Conservation (phyloP, 64 coral and sea anemone genomes). For the Stichodactyla mertensii region DNA sequence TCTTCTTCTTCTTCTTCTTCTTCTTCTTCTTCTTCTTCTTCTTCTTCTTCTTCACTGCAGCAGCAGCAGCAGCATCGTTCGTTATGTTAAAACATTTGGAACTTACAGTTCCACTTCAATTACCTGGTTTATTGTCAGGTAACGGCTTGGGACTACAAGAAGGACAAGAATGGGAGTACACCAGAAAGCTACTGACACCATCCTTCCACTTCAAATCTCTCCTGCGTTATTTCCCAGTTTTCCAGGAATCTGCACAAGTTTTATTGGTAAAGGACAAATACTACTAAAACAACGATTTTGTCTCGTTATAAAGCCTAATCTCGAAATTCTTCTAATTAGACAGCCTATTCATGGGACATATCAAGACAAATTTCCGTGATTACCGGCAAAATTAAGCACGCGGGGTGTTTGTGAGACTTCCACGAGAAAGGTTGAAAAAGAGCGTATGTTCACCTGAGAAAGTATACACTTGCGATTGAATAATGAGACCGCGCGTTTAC, state of each 20-base stretch:
- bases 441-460: too few relatives aligned
- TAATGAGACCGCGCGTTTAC: too few relatives aligned
- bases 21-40: background rate
- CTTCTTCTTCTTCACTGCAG: background rate
- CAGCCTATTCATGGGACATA: too few relatives aligned
- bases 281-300: background rate
- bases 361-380: too few relatives aligned
- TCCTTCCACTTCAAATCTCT: conserved; percentile 57
- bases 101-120: background rate
- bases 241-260: conserved; percentile 69
- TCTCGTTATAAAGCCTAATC: background rate
- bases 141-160: conserved; percentile 56
- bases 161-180: conserved; percentile 41
- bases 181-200: conserved; percentile 67
- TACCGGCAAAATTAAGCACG: too few relatives aligned
- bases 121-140: conserved; percentile 27
- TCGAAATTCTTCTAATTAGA: too few relatives aligned
- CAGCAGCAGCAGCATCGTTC: too few relatives aligned
- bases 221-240: conserved; percentile 38
- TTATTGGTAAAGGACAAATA: conserved; percentile 39
- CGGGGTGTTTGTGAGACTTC: too few relatives aligned
- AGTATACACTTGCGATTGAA: too few relatives aligned
- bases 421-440: too few relatives aligned
- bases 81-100: background rate
- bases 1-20: background rate